These are phyloP conservation scores for Takifugu ocellatus DNA, from an alignment of 2,797 vertebrate species.

Conservation along the genomic window DNA sequence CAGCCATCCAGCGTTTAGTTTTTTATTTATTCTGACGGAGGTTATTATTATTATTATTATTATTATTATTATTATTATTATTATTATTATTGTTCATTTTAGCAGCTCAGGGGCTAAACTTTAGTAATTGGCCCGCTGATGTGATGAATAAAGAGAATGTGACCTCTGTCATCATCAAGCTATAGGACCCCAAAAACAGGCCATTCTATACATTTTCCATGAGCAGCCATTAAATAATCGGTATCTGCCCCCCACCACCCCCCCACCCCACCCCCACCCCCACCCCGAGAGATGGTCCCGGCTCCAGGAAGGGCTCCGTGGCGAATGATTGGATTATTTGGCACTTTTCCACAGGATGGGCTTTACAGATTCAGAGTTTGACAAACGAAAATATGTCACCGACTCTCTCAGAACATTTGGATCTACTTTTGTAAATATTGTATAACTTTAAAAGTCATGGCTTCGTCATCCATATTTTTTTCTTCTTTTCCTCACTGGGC, in stretches of 20 bases:
- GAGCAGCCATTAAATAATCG: conserved; percentile 32
- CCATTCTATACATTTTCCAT: conserved; percentile 17
- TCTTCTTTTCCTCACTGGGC: conserved; percentile 66
- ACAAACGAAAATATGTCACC: conserved; percentile 43
- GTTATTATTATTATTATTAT: conserved; percentile 43
- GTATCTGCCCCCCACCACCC: not conserved
- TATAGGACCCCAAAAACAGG: conserved; percentile 29
- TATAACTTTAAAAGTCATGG: conserved; percentile 76
- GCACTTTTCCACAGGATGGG: conserved; percentile 67
- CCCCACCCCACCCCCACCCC: not conserved
- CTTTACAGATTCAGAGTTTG: conserved; percentile 35
- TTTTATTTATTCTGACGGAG: conserved; percentile 41
- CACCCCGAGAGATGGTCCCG: conserved; percentile 40
- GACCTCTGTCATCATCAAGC: conserved; percentile 43
- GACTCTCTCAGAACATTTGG: conserved; percentile 62
- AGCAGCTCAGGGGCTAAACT: conserved; percentile 29
- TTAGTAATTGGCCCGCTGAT: conserved; percentile 18
- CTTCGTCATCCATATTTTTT: conserved; percentile 39
- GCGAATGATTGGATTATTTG: conserved; percentile 61
- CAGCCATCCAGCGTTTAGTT: conserved; percentile 39
- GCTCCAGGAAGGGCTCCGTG: conserved; percentile 61
- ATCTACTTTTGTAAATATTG: conserved; percentile 79
- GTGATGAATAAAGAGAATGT: conserved; percentile 25
- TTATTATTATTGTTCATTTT: conserved; percentile 23
- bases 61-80: conserved; percentile 47